Conservation (phyloP, 2,888 invertebrate genomes). For the Hylaea fasciaria region DNA sequence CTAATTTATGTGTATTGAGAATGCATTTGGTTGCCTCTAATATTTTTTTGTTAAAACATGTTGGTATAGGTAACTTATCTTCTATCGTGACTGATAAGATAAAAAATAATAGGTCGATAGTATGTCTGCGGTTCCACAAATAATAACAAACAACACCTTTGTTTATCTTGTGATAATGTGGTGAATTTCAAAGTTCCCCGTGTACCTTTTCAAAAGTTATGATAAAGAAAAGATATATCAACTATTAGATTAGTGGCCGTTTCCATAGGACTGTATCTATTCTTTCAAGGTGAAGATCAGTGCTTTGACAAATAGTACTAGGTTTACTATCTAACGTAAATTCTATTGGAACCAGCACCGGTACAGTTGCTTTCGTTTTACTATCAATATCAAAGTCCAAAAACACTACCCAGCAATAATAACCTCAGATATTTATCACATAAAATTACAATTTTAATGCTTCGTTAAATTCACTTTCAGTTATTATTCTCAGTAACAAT, state of each 20-base stretch:
- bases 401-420: too few species aligned
- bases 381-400: background rate
- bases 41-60: conserved; percentile 8
- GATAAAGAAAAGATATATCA: too few species aligned
- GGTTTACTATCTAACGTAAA: conserved; percentile 4
- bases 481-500: too few species aligned
- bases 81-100: conserved; percentile 49
- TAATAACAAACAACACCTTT: conserved; percentile 46
- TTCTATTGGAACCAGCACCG: background rate
- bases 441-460: too few species aligned
- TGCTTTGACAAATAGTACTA: conserved; percentile 42
- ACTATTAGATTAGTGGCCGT: conserved; percentile 15
- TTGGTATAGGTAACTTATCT: conserved; percentile 30
- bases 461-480: too few species aligned
- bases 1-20: background rate
- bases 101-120: conserved; percentile 34
- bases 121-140: conserved; percentile 27
- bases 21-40: conserved; percentile 8
- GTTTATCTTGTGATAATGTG: conserved; percentile 21
- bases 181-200: conserved; percentile 13
- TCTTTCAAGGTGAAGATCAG: conserved; percentile 29
- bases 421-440: too few species aligned
- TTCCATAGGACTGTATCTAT: conserved; percentile 24
- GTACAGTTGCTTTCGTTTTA: background rate
- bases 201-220: conserved; percentile 26